phyloP scores from a whole-genome alignment of 2,797 vertebrate species.

The Liparis tanakae region DNA sequence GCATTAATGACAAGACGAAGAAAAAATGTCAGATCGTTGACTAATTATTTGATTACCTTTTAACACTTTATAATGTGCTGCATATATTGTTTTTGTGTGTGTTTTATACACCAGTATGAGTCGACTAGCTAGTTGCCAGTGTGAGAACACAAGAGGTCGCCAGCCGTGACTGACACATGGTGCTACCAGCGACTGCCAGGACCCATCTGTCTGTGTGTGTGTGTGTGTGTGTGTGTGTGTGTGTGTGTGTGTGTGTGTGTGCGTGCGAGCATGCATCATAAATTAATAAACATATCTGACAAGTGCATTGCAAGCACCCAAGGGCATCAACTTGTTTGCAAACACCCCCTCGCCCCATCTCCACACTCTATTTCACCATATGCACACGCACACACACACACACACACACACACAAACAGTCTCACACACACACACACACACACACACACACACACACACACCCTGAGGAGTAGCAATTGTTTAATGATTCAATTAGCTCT shows the following conservation, averaged over 20 bases:
- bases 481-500: conserved; percentile 99
- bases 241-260: conserved; percentile 62
- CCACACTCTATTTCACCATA: conserved; percentile 10
- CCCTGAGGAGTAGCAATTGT: conserved; percentile 94
- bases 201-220: conserved; percentile 55
- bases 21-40: no score
- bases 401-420: conserved; percentile 5
- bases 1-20: no score
- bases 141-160: conserved; percentile 47
- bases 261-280: conserved; percentile 58
- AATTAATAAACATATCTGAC: conserved; percentile 99
- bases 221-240: conserved; percentile 64
- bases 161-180: conserved; percentile 65
- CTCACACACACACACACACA: conserved; percentile 35
- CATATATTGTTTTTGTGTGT: background rate
- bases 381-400: conserved; percentile 15
- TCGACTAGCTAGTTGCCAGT: conserved; percentile 84
- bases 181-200: conserved; percentile 74
- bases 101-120: conserved; percentile 29
- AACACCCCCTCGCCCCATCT: conserved; percentile 69
- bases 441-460: conserved; percentile 55
- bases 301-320: conserved; percentile 87
- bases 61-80: background rate
- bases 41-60: background rate
- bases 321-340: conserved; percentile 94